Evolutionary conservation across 2,797 vertebrate genomes (phyloP).

Genomic region (Rhinatrema bivittatum): DNA sequence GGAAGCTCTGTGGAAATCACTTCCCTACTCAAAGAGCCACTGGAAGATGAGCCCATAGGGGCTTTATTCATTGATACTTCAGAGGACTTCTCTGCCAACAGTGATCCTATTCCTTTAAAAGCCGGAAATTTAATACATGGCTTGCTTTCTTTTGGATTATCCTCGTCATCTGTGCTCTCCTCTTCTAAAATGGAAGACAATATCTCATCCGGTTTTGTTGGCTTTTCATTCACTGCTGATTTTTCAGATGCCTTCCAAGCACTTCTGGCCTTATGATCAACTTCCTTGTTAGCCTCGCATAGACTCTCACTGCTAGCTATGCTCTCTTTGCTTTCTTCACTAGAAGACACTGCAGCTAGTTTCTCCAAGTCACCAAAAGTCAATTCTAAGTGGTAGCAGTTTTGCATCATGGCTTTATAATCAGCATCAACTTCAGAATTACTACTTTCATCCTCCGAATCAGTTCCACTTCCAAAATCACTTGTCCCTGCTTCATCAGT

Average conservation of each 20-base stretch:
- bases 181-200: conserved; percentile 67
- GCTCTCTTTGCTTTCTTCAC: not conserved
- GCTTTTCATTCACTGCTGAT: conserved; percentile 23
- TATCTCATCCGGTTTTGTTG: conserved; percentile 70
- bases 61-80: no score
- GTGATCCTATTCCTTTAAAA: conserved; percentile 65
- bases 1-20: no score
- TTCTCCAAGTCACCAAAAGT: conserved; percentile 69
- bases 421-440: conserved; percentile 55
- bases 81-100: conserved; percentile 34
- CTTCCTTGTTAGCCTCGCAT: not conserved
- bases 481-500: not conserved
- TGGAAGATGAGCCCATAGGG: no score
- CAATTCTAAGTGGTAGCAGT: conserved; percentile 61
- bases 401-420: conserved; percentile 75
- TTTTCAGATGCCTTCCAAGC: not conserved
- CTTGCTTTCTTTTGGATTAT: conserved; percentile 27
- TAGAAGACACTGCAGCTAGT: conserved; percentile 35
- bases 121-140: conserved; percentile 49
- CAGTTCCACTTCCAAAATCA: not conserved
- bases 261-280: not conserved
- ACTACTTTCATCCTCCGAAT: conserved; percentile 5
- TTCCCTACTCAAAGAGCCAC: not conserved
- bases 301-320: not conserved
- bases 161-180: conserved; percentile 40